Percentiles rank a stretch among this genome's conserved stretches.
These are phyloP conservation scores for Oenanthe melanoleuca DNA, from an alignment of 2,113 vertebrate species.

Conservation along the genomic window DNA sequence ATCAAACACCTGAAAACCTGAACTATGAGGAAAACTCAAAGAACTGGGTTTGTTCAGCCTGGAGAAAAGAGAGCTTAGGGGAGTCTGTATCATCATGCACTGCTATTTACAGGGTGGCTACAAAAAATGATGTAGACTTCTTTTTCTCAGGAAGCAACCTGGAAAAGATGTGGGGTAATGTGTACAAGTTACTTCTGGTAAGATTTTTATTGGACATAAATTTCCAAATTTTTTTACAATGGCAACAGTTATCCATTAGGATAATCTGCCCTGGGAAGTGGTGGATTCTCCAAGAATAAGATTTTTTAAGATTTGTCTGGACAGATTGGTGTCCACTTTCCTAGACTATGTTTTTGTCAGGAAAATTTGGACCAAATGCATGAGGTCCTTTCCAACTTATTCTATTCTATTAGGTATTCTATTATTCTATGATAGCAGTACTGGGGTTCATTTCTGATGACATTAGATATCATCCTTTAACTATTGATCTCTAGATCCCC, in stretches of 20 bases:
- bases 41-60: background rate
- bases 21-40: background rate
- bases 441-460: background rate
- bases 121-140: background rate
- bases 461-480: background rate
- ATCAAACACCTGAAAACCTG: background rate
- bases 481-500: background rate
- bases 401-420: background rate
- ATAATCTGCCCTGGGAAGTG: background rate
- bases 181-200: background rate
- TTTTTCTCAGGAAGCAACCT: background rate
- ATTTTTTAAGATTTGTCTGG: background rate
- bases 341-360: background rate
- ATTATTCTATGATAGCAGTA: background rate
- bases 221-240: background rate
- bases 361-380: background rate
- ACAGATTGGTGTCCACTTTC: background rate
- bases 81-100: background rate
- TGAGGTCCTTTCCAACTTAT: background rate
- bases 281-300: background rate
- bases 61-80: background rate
- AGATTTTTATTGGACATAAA: background rate
- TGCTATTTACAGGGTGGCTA: background rate
- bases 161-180: rapidly evolving
- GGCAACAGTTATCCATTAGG: rapidly evolving